Conservation (phyloP, 1,140 invertebrate species). For the Oryzaephilus surinamensis region DNA sequence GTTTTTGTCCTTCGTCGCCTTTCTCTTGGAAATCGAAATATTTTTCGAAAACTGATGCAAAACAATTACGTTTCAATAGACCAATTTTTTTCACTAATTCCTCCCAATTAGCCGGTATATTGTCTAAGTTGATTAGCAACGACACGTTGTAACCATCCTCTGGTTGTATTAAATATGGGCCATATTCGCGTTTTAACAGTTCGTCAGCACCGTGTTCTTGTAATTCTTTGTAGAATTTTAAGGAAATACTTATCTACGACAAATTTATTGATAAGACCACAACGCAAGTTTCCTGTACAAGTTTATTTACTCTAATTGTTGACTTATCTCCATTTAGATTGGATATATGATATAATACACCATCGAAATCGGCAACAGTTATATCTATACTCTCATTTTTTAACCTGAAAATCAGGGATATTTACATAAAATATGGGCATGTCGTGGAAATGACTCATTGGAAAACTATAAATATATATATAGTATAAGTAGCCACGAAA, state of each 20-base stretch:
- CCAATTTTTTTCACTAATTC: slow-evolving; percentile 84
- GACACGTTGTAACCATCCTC: slow-evolving; percentile 95
- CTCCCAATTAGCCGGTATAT: slow-evolving; percentile 84
- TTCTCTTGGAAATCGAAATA: slow-evolving; percentile 98
- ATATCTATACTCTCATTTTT: slow-evolving; percentile 94
- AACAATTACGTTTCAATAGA: slow-evolving; percentile 94
- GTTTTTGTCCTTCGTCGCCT: slow-evolving; percentile 78
- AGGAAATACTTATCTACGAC: slow-evolving; percentile 88
- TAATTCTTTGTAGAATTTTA: slow-evolving; percentile 98
- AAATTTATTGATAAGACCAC: slow-evolving; percentile 15
- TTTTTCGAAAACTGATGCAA: slow-evolving; percentile 98
- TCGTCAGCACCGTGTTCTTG: slow-evolving; percentile 97
- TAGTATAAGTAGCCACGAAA: too few species aligned
- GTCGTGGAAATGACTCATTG: slow-evolving; percentile 8
- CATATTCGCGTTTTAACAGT: slow-evolving; percentile 87
- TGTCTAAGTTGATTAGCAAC: slow-evolving; percentile 85
- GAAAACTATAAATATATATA: too few species aligned
- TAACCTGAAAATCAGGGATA: slow-evolving; percentile 59
- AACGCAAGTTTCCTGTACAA: neutral
- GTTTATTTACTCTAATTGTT: slow-evolving; percentile 80
- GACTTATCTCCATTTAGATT: slow-evolving; percentile 93
- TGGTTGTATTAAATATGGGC: slow-evolving; percentile 62
- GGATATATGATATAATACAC: slow-evolving; percentile 96
- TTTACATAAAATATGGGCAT: slow-evolving; percentile 5
- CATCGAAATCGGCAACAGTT: slow-evolving; percentile 94